phyloP scores from a whole-genome alignment of 1,140 invertebrate species.

The Micrasema longulum region DNA sequence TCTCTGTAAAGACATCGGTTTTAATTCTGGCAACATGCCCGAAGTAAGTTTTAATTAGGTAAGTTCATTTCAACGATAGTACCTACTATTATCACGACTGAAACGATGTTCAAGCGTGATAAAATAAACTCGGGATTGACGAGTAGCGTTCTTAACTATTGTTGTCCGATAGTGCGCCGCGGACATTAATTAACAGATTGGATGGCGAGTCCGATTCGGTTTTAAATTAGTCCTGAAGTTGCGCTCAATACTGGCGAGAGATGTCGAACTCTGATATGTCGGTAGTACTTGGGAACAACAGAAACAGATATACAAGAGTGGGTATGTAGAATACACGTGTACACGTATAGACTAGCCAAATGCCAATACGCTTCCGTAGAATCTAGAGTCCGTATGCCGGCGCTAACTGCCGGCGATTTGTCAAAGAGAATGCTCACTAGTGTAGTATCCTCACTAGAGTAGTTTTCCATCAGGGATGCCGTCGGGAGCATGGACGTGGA shows the following conservation, averaged over 20 bases:
- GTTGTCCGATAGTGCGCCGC: slow-evolving; percentile 7
- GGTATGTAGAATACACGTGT: too few species aligned
- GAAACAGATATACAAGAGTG: too few species aligned
- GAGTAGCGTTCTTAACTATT: not conserved
- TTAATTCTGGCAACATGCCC: too few species aligned
- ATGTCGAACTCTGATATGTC: slow-evolving; percentile 10
- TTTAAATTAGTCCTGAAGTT: slow-evolving; percentile 28
- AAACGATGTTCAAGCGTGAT: too few species aligned
- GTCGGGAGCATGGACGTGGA: too few species aligned
- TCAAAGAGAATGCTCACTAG: slow-evolving; percentile 8
- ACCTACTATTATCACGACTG: too few species aligned
- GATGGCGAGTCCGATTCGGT: not conserved
- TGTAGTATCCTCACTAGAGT: too few species aligned
- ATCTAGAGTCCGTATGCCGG: not conserved
- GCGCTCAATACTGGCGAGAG: slow-evolving; percentile 15
- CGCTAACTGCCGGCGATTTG: slow-evolving; percentile 9
- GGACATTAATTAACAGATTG: slow-evolving; percentile 15
- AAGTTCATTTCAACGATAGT: too few species aligned
- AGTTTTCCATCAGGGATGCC: too few species aligned
- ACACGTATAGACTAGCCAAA: slow-evolving; percentile 16
- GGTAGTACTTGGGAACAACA: too few species aligned
- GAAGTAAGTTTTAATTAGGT: too few species aligned
- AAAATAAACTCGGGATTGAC: not conserved
- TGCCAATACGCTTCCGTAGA: slow-evolving; percentile 23
- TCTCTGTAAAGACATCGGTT: too few species aligned